These are phyloP conservation scores for Agrypnus murinus DNA, from an alignment of 2,888 invertebrate species.

Conservation along the genomic window DNA sequence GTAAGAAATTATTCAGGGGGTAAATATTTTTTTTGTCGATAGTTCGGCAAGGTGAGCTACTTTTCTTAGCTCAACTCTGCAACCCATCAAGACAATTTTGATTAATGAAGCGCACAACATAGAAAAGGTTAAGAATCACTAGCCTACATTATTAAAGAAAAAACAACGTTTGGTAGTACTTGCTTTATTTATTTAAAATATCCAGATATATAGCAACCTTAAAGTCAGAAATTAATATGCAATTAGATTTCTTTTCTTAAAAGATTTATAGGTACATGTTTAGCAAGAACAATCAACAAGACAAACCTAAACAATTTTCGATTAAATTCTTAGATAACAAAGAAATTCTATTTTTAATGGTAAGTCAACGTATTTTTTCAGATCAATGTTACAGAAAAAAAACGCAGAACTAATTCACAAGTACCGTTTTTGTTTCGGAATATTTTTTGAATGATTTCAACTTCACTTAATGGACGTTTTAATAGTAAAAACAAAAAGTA, in stretches of 20 bases:
- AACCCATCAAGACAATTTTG: too few species aligned
- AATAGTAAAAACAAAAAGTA: not conserved
- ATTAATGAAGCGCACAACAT: too few species aligned
- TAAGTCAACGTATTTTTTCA: constrained; percentile 18
- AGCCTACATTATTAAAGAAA: too few species aligned
- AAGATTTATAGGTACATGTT: not conserved
- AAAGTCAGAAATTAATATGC: not conserved
- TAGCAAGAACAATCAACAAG: constrained; percentile 5
- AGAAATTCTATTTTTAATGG: not conserved
- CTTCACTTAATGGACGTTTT: constrained; percentile 34
- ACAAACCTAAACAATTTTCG: not conserved
- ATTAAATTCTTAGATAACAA: not conserved
- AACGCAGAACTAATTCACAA: constrained; percentile 28
- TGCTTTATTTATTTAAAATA: constrained; percentile 33
- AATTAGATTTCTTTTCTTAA: not conserved
- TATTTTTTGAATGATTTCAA: constrained; percentile 12
- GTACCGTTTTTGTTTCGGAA: constrained; percentile 31
- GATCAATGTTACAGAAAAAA: not conserved
- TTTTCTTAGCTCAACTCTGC: too few species aligned
- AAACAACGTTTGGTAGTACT: constrained; percentile 31
- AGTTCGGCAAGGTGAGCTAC: too few species aligned
- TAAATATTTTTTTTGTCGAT: too few species aligned
- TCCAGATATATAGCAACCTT: constrained; percentile 18
- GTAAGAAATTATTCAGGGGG: too few species aligned
- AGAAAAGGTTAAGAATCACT: too few species aligned